phyloP scores from a whole-genome alignment of 2,797 vertebrate species.

The Crocidura indochinensis region DNA sequence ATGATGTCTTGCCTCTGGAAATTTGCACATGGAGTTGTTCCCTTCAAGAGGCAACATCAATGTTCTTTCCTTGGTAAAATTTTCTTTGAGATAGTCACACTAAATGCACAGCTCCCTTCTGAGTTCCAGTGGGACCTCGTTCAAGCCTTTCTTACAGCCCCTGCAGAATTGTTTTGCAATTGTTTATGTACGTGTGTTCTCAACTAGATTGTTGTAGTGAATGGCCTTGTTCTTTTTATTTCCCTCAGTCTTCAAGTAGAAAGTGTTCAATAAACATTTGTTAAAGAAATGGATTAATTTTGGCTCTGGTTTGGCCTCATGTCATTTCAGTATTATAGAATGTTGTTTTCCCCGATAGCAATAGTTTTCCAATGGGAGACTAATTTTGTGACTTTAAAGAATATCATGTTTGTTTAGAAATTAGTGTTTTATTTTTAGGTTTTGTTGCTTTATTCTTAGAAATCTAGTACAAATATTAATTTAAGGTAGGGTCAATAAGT shows the following conservation, averaged over 20 bases:
- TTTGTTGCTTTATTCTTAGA: no score
- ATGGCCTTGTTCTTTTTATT: constrained; percentile 45
- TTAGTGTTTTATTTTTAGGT: no score
- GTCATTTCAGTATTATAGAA: constrained; percentile 48
- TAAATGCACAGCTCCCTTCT: background rate
- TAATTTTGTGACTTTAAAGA: constrained; percentile 69
- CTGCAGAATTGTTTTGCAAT: constrained; percentile 42
- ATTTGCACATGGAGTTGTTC: background rate
- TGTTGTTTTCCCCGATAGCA: constrained; percentile 17
- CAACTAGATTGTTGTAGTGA: background rate
- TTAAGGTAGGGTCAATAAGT: no score
- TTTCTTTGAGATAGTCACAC: background rate
- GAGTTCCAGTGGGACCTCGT: background rate
- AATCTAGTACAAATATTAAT: no score
- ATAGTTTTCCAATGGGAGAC: constrained; percentile 65
- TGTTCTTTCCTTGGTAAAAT: constrained; percentile 33
- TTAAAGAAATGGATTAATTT: constrained; percentile 72
- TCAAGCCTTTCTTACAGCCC: constrained; percentile 5
- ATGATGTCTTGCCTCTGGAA: constrained; percentile 1
- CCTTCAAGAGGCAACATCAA: background rate
- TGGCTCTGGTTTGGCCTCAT: background rate
- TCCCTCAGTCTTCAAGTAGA: constrained; percentile 23
- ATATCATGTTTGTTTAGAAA: constrained; percentile 3
- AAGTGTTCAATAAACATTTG: constrained; percentile 69
- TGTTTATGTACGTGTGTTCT: constrained; percentile 46